Base-by-base conservation (phyloP, 2,113 vertebrate genomes). In the Lutjanus erythropterus region DNA sequence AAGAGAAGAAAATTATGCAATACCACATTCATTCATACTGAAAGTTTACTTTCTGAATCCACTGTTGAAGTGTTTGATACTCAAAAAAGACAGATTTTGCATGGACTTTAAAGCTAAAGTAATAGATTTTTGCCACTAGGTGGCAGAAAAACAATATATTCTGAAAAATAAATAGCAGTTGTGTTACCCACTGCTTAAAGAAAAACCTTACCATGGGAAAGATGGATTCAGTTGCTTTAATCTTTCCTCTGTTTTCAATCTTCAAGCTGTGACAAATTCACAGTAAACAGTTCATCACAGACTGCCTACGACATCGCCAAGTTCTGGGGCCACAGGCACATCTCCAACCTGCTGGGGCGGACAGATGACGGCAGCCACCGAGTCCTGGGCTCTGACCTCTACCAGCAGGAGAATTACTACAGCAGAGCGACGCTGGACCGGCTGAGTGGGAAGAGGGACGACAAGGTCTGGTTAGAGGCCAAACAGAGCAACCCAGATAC, bases 281-380 rank as follows among this genome's bases (percentile, higher is more conserved):
- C 91, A 0, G 58, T 95, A 62, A 99, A 98, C 93, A 93, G 93
- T 56, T 97, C 97, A 23, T 96, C 90, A 1, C 97, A 99, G 86
- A 98, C 96, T 9, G 97, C 97, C 70, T 90, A 95, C 67, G 97
- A 99, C 44, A 95, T 99, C 59, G 97, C 97, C 84, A 94, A 90
- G 85, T 98, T 99, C 94, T 99, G 98, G 98, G 98, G 97, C 6
- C 96, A 98, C 93, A 93, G 94, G 52, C 96, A 97, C 83, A 92
- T 99, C 85, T 92, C 91, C 82, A 78, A 92, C 87, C 93, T 98
- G 78, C 79, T 99, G 78, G 61, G 90, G 41, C 87, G 88, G 58
- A 78, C 86, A 4, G 94, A 89, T 67, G 78, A 71, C 29, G 67
- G 81, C 18, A 86, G 71, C 21, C 93, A 66, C 80, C 80, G 47